Conservation (phyloP, 2,888 invertebrate species). For the Hylaea fasciaria region DNA sequence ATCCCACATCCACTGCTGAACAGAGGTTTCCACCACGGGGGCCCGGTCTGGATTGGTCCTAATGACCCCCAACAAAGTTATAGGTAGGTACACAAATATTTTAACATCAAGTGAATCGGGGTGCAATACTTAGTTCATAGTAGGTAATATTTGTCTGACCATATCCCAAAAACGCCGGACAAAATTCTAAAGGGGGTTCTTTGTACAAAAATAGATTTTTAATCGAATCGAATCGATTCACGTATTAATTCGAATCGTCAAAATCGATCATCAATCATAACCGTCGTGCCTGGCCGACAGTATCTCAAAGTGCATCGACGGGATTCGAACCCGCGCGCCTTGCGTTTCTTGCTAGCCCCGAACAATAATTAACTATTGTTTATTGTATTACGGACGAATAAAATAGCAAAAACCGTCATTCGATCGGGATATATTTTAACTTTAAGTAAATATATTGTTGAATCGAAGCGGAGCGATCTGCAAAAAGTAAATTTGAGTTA, state of each 20-base stretch:
- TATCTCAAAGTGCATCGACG: constrained; percentile 70
- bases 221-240: constrained; percentile 68
- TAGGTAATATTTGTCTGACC: not conserved
- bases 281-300: constrained; percentile 61
- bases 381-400: constrained; percentile 65
- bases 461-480: constrained; percentile 1
- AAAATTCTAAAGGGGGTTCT: constrained; percentile 56
- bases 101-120: constrained; percentile 7
- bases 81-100: too few species aligned
- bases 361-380: constrained; percentile 68
- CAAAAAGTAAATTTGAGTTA: constrained; percentile 31
- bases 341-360: constrained; percentile 54
- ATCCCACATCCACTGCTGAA: too few species aligned
- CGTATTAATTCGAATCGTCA: constrained; percentile 73
- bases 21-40: too few species aligned
- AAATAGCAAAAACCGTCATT: constrained; percentile 50
- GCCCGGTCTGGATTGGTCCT: too few species aligned
- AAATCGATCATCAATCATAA: constrained; percentile 80
- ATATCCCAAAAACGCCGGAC: constrained; percentile 39
- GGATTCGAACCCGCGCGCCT: constrained; percentile 49
- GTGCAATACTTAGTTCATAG: not conserved
- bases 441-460: constrained; percentile 48
- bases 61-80: too few species aligned
- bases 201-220: constrained; percentile 71
- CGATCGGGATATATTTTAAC: constrained; percentile 52